Base-by-base conservation (phyloP, 2,888 invertebrate species). In the Drosophila mayaguana region DNA sequence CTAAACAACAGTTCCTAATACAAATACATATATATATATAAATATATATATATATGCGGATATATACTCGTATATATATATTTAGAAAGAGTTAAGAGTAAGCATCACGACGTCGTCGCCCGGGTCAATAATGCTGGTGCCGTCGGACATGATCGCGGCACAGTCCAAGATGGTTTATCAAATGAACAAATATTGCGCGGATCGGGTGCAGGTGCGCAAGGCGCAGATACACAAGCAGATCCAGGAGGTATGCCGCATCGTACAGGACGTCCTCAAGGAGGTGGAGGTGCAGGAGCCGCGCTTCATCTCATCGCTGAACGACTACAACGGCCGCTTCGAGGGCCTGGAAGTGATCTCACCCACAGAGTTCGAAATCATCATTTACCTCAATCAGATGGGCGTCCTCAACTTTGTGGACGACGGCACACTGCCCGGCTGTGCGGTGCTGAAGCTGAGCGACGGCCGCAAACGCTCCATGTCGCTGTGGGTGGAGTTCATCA, bases 341-440 rank as follows among this genome's bases (percentile, higher is more conserved):
- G 98, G 98, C 8, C 94, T 98, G 67, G 97, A 97, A 91, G 98
- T 98, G 56, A 96, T 98, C 79, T 97, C 98, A 16, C 98, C 98
- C 56, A 96, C 96, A 76, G 98, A 98, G 93, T 98, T 98, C 93
- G 98, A 98, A 93, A 97, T 98, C 72, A 97, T 98, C 80, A 96
- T 98, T 81, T 98, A 98, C 92, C 94, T 98, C 72, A 98, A 98
- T 93, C 98, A 99, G 93, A 99, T 98, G 98, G 98, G 98, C 2
- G 98, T 99, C n/a, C 95, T 98, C 89, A 99, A 98, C 93, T 99
- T 98, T 92, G 98, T 98, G 59, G 98, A 99, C 93, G 98, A 98
- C 93, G 98, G 98, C 6, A 97, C 97, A 0, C 93, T 98, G 81
- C 97, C 97, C 3, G 98, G 98, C 25, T 98, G 98, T 93, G 98